A percentile compares a stretch with the other conserved stretches of the same genome.
phyloP scores from a whole-genome alignment of 2,888 invertebrate species.

The Aricia artaxerxes region DNA sequence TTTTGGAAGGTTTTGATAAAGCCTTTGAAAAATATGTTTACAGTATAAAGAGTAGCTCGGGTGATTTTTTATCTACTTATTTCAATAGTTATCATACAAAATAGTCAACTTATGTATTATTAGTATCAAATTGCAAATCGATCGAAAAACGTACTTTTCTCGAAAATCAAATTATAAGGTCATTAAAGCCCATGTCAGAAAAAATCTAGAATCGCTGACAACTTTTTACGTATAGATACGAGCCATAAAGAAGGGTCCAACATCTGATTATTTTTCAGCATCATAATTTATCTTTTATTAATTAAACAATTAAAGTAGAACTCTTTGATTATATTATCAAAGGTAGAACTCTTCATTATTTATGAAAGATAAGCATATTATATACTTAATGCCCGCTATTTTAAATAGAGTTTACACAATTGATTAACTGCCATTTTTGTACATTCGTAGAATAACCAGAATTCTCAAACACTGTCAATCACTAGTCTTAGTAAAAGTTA shows the following conservation, averaged over 20 bases:
- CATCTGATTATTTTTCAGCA: not conserved
- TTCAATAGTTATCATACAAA: no score
- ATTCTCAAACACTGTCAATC: constrained; percentile 36
- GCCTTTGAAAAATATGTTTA: not conserved
- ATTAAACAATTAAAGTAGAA: not conserved
- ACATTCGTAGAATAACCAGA: constrained; percentile 18
- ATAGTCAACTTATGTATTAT: no score
- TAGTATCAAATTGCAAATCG: no score
- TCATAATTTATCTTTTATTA: no score
- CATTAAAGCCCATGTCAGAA: no score
- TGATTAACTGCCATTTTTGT: constrained; percentile 30
- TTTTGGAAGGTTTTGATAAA: constrained; percentile 11
- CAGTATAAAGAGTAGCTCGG: not conserved
- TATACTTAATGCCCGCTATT: not conserved
- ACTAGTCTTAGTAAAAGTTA: constrained; percentile 39
- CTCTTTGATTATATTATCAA: not conserved
- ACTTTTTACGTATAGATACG: not conserved
- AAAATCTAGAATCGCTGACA: not conserved
- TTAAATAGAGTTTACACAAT: not conserved
- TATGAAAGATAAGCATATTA: not conserved
- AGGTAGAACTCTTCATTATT: not conserved
- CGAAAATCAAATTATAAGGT: no score
- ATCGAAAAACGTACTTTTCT: no score
- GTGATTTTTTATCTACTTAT: not conserved
- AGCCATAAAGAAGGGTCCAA: not conserved